A percentile compares a stretch with the other conserved stretches of the same genome.
These are phyloP conservation scores for Fragariocoptes setiger DNA, from an alignment of 1,140 invertebrate species.

Conservation along the genomic window DNA sequence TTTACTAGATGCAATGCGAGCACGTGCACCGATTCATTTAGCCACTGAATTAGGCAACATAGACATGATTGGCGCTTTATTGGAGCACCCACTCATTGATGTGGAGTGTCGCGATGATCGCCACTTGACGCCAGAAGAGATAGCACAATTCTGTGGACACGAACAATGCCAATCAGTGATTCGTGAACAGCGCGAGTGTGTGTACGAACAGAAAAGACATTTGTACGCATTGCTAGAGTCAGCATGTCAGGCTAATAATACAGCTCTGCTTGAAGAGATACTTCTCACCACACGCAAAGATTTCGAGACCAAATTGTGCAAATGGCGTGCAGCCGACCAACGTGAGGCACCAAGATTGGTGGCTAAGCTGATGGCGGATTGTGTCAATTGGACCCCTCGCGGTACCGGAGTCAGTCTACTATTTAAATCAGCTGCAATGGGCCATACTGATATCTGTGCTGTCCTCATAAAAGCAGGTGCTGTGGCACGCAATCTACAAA, in stretches of 20 bases:
- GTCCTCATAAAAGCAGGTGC: constrained; percentile 44
- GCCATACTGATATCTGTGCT: constrained; percentile 41
- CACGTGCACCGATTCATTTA: constrained; percentile 41
- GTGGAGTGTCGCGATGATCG: constrained; percentile 27
- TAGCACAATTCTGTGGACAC: constrained; percentile 39
- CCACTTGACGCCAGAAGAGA: constrained; percentile 32
- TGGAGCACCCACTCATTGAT: constrained; percentile 30
- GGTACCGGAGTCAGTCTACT: constrained; percentile 36
- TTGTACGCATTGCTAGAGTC: not conserved
- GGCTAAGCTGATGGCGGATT: constrained; percentile 23
- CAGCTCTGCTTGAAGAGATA: constrained; percentile 8
- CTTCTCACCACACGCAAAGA: constrained; percentile 9
- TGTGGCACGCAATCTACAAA: constrained; percentile 49
- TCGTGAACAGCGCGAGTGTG: constrained; percentile 13
- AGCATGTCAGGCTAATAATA: not conserved
- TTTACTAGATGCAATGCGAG: constrained; percentile 9
- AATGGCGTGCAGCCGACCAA: no score
- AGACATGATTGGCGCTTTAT: constrained; percentile 30
- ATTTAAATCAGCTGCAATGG: constrained; percentile 49
- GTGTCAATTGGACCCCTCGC: constrained; percentile 23
- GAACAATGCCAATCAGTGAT: constrained; percentile 29
- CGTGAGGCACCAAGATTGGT: constrained; percentile 36
- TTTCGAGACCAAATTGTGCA: constrained; percentile 24
- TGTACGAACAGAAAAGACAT: not conserved
- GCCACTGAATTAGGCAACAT: constrained; percentile 42